phyloP scores from a whole-genome alignment of 2,113 vertebrate genomes.

The Dromaius novaehollandiae region DNA sequence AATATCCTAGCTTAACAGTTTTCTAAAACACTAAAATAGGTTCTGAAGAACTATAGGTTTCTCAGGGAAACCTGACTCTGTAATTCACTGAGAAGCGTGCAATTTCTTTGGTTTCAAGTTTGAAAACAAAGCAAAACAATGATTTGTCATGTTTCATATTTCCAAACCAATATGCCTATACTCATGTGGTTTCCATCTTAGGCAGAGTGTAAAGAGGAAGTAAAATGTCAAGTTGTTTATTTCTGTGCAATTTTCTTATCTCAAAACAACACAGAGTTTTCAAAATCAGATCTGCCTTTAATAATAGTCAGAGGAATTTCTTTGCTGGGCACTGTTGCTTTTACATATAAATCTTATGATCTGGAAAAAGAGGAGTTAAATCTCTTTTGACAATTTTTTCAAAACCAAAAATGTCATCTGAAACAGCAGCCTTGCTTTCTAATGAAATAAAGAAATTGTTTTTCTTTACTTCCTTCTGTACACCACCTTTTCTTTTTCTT shows the following conservation, averaged over 20 bases:
- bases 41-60: conserved; percentile 52
- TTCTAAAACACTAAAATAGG: conserved; percentile 14
- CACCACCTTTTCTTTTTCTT: conserved; percentile 24
- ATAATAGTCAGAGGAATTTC: conserved; percentile 64
- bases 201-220: conserved; percentile 71
- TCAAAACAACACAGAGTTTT: conserved; percentile 70
- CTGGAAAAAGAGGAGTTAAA: conserved; percentile 71
- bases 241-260: conserved; percentile 77
- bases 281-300: conserved; percentile 72
- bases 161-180: conserved; percentile 46
- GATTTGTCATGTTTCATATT: conserved; percentile 76
- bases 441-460: conserved; percentile 43
- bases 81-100: conserved; percentile 61
- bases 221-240: conserved; percentile 78
- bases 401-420: conserved; percentile 62
- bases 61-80: conserved; percentile 19
- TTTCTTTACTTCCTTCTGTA: conserved; percentile 6
- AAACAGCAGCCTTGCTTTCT: conserved; percentile 35
- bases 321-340: conserved; percentile 17
- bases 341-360: conserved; percentile 53
- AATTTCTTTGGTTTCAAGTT: conserved; percentile 72
- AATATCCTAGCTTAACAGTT: conserved; percentile 27
- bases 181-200: conserved; percentile 74
- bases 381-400: conserved; percentile 72
- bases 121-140: conserved; percentile 64